Evolutionary conservation across 1,140 invertebrate genomes (phyloP).

Genomic region (Stenopsyche tienmushanensis): DNA sequence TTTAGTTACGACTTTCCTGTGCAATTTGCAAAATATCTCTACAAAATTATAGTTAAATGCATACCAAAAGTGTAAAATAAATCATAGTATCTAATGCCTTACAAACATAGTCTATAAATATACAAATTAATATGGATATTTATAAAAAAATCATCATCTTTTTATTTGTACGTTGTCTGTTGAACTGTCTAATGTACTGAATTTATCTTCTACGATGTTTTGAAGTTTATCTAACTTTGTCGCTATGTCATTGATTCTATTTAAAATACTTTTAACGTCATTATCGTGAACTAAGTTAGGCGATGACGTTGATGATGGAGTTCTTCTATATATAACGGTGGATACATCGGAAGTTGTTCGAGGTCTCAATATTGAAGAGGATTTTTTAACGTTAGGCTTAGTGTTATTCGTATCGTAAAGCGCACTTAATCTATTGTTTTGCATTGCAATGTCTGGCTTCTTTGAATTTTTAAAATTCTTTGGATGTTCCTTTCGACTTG

Average conservation of each 20-base stretch:
- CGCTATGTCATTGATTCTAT: conserved; percentile 47
- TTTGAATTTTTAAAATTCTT: not conserved
- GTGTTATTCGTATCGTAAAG: not conserved
- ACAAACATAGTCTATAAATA: conserved; percentile 2
- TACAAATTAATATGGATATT: conserved; percentile 3
- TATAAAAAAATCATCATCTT: conserved; percentile 1
- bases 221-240: conserved; percentile 50
- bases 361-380: not conserved
- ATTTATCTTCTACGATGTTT: conserved; percentile 47
- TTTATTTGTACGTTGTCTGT: not conserved
- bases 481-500: conserved; percentile 61
- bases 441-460: too few species aligned
- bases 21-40: too few species aligned
- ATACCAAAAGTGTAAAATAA: too few species aligned
- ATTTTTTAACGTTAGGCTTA: not conserved
- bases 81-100: too few species aligned
- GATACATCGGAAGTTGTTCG: conserved; percentile 32
- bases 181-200: conserved; percentile 46
- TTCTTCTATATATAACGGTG: not conserved
- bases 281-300: too few species aligned
- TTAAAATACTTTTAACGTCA: conserved; percentile 45
- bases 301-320: not conserved
- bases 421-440: conserved; percentile 3
- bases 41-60: too few species aligned
- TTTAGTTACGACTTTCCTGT: too few species aligned